Conservation (phyloP, 2,113 vertebrate genomes). For the Nestor notabilis region DNA sequence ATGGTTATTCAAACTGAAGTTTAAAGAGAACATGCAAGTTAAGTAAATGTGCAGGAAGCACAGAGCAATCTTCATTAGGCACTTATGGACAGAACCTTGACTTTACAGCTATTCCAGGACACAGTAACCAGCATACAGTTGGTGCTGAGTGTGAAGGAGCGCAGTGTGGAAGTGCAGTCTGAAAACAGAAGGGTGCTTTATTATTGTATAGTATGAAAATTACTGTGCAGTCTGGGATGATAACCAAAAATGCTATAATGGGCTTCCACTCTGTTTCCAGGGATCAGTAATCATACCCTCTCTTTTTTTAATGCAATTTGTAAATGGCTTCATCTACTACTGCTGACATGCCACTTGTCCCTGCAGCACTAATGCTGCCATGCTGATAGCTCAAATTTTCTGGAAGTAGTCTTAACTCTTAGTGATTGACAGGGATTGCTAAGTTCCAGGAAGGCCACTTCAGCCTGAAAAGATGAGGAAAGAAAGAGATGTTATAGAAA, state of each 20-base stretch:
- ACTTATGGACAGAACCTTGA: not conserved
- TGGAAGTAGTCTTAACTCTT: constrained; percentile 26
- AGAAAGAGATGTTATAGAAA: not conserved
- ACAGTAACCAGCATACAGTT: not conserved
- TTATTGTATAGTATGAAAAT: not conserved
- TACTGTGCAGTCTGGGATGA: not conserved
- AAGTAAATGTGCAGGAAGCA: not conserved
- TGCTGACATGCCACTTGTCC: constrained; percentile 24
- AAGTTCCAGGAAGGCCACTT: constrained; percentile 8
- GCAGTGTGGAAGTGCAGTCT: not conserved
- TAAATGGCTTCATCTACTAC: constrained; percentile 31
- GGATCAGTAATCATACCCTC: not conserved
- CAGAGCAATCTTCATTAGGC: not conserved
- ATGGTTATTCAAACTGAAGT: not conserved
- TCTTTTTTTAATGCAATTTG: constrained; percentile 32
- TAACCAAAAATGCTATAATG: not conserved
- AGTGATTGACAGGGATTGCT: constrained; percentile 17
- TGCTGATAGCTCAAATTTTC: constrained; percentile 44
- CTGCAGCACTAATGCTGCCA: constrained; percentile 20
- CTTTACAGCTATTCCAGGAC: not conserved
- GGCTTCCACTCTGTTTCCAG: not conserved
- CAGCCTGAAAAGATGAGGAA: not conserved
- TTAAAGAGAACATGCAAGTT: not conserved
- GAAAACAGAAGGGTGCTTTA: not conserved
- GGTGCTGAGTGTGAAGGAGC: not conserved